Conservation (phyloP, 1,140 invertebrate species). For the Yoshiicerus persimilis region DNA sequence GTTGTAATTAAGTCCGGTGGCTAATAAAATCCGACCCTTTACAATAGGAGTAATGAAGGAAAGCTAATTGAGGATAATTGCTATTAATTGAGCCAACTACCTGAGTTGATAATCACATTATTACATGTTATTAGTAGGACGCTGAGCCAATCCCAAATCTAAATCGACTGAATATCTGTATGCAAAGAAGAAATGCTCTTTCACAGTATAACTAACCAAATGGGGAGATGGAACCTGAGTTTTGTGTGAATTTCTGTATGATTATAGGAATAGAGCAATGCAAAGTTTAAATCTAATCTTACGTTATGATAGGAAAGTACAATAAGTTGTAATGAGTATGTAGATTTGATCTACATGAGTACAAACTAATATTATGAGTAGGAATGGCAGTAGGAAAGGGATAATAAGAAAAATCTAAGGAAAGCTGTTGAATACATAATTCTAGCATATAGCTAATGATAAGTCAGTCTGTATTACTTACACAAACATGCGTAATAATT, state of each 20-base stretch:
- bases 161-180: not conserved
- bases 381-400: not conserved
- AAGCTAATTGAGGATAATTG: conserved; percentile 17
- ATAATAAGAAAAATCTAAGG: not conserved
- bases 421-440: not conserved
- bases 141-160: not conserved
- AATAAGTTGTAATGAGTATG: not conserved
- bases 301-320: not conserved
- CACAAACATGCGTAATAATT: not conserved
- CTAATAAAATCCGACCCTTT: not conserved
- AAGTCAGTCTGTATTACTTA: not conserved
- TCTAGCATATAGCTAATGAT: not conserved
- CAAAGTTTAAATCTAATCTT: not conserved
- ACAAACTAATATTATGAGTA: not conserved
- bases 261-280: not conserved
- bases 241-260: not conserved
- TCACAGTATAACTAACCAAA: not conserved
- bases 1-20: not conserved
- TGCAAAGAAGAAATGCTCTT: not conserved
- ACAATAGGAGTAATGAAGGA: conserved; percentile 11
- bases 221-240: not conserved
- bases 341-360: not conserved
- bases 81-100: conserved; percentile 20
- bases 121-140: not conserved
- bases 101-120: conserved; percentile 17